Conservation (phyloP, 2,113 vertebrate genomes). For the Xiphias gladius region DNA sequence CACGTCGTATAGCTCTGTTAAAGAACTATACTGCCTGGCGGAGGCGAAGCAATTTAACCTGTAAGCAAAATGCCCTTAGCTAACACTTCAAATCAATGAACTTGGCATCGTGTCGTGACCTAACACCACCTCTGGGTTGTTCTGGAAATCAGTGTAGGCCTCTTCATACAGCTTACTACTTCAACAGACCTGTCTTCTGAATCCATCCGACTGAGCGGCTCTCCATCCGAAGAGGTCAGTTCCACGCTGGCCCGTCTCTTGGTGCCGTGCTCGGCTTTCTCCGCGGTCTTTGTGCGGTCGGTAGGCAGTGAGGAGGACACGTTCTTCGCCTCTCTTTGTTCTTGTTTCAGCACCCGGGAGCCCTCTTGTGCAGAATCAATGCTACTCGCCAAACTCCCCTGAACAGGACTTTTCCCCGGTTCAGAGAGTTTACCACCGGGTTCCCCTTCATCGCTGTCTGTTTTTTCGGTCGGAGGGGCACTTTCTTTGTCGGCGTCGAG, state of each 20-base stretch:
- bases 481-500: constrained; percentile 30
- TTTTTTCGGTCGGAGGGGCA: neutral
- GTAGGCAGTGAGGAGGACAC: constrained; percentile 68
- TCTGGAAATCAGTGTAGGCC: neutral
- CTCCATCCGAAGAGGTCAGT: constrained; percentile 88
- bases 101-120: constrained; percentile 6
- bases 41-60: neutral
- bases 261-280: constrained; percentile 65
- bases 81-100: neutral
- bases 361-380: constrained; percentile 70
- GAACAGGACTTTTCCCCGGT: constrained; percentile 67
- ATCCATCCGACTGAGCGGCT: constrained; percentile 95
- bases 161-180: neutral
- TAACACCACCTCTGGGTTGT: neutral
- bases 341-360: constrained; percentile 75
- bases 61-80: neutral
- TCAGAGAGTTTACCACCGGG: constrained; percentile 44
- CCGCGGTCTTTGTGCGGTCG: constrained; percentile 63
- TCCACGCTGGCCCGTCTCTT: constrained; percentile 84
- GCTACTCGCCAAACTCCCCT: constrained; percentile 68
- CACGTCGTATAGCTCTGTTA: neutral
- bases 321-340: constrained; percentile 84
- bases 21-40: constrained; percentile 11
- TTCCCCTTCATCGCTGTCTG: neutral
- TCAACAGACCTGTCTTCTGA: constrained; percentile 95